Base-by-base conservation (phyloP, 2,888 invertebrate species). In the Neoascia interrupta region DNA sequence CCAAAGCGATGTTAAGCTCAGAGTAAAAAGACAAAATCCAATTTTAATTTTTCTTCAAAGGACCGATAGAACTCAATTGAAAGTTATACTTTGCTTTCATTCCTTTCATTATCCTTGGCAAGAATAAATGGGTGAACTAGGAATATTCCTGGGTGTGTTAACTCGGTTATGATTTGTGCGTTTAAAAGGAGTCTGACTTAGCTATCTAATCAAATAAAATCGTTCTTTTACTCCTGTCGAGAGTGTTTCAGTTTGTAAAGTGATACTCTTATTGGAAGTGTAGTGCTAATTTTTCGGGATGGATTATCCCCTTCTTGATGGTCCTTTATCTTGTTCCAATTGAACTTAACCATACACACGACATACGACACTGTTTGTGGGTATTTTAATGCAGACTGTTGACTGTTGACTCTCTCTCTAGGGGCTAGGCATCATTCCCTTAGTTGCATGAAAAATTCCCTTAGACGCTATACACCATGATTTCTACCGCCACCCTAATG, bases 21-120 rank as follows among this genome's bases (percentile, higher is more conserved):
- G 72, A 66, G 72, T 72, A 47, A 39, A 72, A 66, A 66, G 66
- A 73, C 66, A 68, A 79, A 79, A 79, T 73, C 61, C 73, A 73
- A 73, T 73, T 79, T 79, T 79, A 72, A 66, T 72, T 72, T 58
- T 60, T 64, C 56, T 79, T 79, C 60, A 73, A 79, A 79, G 72
- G 72, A 72, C 72, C 31, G 45, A 66, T 49, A 36, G 68, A 73
- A 73, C 61, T 79, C 73, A 66, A 79, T 73, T 73, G 66, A 66
- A 73, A 68, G 36, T 60, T 73, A 56, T 60, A 61, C 21, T 53
- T 19, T 51, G 13, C 51, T 39, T 31, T 36, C 34, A 0, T 60
- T 51, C 39, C 37, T 28, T 28, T n/a, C 19, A 28, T 23, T 43
- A 8, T 54, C 15, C 45, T 11, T 45, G 16, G 5, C 31, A 4